These are phyloP conservation scores for human DNA, from an alignment of 2,113 vertebrate genomes.

Conservation along the genomic window GRCh38 chr15:74415001-74415500, in stretches of 20 bases:
- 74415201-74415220: not conserved
- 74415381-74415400: conserved; percentile 58
- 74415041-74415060: not conserved
- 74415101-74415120: not conserved
- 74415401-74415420: conserved; percentile 71
- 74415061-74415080: not conserved
- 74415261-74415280: not conserved
- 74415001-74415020: not conserved
- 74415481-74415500: not conserved
- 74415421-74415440: conserved; percentile 51
- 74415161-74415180: not conserved
- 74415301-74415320: not conserved
- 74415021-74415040: not conserved
- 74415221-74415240: not conserved
- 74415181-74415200: not conserved
- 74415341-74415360: no score
- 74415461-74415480: conserved; percentile 28
- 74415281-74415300: rapidly evolving
- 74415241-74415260: not conserved
- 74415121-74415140: not conserved
- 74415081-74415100: not conserved
- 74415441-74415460: conserved; percentile 39
- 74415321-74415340: not conserved
- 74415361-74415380: not conserved
- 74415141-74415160: not conserved